phyloP scores from a whole-genome alignment of 2,888 invertebrate species.

The Callosobruchus maculatus region DNA sequence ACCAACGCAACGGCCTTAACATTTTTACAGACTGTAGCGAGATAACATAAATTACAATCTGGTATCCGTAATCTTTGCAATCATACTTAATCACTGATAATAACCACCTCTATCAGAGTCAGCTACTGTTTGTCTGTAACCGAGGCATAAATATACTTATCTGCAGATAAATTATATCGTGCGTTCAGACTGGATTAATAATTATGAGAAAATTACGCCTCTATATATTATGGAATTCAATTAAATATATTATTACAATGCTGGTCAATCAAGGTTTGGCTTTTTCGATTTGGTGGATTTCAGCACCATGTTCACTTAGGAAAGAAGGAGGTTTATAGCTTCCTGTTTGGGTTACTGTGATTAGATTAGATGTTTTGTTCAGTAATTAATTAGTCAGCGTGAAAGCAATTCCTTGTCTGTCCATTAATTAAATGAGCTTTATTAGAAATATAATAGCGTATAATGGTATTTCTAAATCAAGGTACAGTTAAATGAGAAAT shows the following conservation, averaged over 20 bases:
- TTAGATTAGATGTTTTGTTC: neutral
- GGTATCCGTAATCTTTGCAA: slow-evolving; percentile 11
- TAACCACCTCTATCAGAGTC: slow-evolving; percentile 21
- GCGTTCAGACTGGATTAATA: slow-evolving; percentile 14
- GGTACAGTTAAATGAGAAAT: neutral
- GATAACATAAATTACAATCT: neutral
- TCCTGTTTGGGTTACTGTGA: neutral
- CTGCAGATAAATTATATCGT: neutral
- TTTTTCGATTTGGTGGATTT: neutral
- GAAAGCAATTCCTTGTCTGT: neutral
- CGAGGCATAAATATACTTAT: slow-evolving; percentile 18
- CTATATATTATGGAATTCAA: slow-evolving; percentile 19
- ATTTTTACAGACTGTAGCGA: neutral
- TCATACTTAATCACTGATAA: slow-evolving; percentile 26
- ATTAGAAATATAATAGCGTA: neutral
- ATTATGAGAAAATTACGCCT: slow-evolving; percentile 18
- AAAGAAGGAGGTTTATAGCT: neutral
- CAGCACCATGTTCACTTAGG: neutral
- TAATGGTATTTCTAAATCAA: neutral
- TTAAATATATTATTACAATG: slow-evolving; percentile 11
- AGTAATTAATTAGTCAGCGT: neutral
- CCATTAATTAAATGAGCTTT: neutral
- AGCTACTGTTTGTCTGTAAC: slow-evolving; percentile 25
- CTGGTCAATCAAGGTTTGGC: neutral
- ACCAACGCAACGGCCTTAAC: neutral